Base-by-base conservation (phyloP, 1,140 invertebrate species). In the Leptopilina boulardi region DNA sequence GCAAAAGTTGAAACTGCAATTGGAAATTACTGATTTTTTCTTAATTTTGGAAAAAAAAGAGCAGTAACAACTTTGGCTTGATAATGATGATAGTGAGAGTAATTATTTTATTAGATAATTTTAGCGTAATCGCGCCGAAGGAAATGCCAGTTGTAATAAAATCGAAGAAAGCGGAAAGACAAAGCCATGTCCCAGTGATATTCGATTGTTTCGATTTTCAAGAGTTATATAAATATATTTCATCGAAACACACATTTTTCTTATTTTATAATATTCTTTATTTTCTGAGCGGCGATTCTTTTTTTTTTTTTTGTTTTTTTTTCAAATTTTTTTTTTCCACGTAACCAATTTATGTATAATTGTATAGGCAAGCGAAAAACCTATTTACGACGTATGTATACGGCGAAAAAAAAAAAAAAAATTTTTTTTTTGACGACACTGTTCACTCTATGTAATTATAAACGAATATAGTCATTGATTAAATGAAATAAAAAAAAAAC, bases 61-160 rank as follows among this genome's bases (percentile, higher is more conserved):
- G 73, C 30, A 51, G 30, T 21, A 54, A 72, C 74, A 51, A 54
- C 26, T 77, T 78, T 84, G 74, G 80, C 82, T 74, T 77, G 77
- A 73, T 80, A 74, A 82, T 77, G 84, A 76, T 78, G 73, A 78
- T 89, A 90, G 88, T 90, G 89, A 90, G 90, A 90, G 80, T 88
- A 88, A 91, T 66, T 66, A 30, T 87, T 87, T 90, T 89, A 90
- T 86, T 89, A 88, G 80, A 74, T 85, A 87, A 85, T 83, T 38
- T 89, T 90, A 89, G 88, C 76, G 83, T 89, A 87, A 83, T 83
- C 78, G 77, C 84, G 76, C 76, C 70, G 70, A 82, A 80, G 59
- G 85, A 84, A 89, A 91, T 91, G 90, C 90, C 90, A 91, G 90
- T 91, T 91, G 90, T 91, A 90, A 82, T 78, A 30, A 30, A 82